Conservation (phyloP, 2,888 invertebrate species). For the Galerucella nymphaeae region DNA sequence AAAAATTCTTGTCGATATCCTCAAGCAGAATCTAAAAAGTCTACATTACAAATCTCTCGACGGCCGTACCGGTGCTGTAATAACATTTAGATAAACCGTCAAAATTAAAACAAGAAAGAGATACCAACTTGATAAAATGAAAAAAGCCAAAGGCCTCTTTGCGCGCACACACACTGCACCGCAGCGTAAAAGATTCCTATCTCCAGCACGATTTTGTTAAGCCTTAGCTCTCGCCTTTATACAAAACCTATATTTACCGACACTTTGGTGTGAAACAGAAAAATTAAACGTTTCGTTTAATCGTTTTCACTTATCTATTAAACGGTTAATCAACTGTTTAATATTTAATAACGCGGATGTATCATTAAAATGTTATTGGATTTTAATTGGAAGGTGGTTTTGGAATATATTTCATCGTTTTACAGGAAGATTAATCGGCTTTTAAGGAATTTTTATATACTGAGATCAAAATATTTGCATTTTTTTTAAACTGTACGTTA, state of each 20-base stretch:
- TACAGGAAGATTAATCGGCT: conserved; percentile 40
- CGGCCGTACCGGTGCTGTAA: not conserved
- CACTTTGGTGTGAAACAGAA: conserved; percentile 56
- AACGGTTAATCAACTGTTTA: conserved; percentile 47
- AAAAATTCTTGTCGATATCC: too few species aligned
- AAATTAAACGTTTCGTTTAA: conserved; percentile 54
- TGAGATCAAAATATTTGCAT: not conserved
- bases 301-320: conserved; percentile 50
- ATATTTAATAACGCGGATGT: conserved; percentile 49
- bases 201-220: conserved; percentile 48
- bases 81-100: conserved; percentile 42
- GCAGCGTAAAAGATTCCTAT: conserved; percentile 24
- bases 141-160: conserved; percentile 36
- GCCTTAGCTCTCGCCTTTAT: conserved; percentile 46
- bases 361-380: conserved; percentile 49
- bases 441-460: conserved; percentile 13
- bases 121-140: conserved; percentile 39
- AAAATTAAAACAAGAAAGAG: conserved; percentile 43
- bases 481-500: not conserved
- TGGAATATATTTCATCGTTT: conserved; percentile 42
- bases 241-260: conserved; percentile 57
- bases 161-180: conserved; percentile 23
- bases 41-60: conserved; percentile 27
- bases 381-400: conserved; percentile 49
- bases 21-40: conserved; percentile 11